phyloP scores from a whole-genome alignment of 2,797 vertebrate species.

The Dryobates pubescens region DNA sequence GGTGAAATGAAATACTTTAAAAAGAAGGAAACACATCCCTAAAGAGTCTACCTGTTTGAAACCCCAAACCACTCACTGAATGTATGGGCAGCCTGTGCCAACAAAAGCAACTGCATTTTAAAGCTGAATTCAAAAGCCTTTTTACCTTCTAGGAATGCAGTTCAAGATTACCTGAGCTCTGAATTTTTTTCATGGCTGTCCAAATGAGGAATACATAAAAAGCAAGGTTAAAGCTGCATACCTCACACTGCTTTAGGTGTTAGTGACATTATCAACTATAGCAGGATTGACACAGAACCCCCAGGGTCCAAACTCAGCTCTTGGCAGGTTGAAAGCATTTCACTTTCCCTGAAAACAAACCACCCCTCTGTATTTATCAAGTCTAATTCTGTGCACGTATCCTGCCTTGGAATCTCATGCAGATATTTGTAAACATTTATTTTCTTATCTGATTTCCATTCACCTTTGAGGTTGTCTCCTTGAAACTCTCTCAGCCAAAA shows the following conservation, averaged over 20 bases:
- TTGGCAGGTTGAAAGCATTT: conserved; percentile 40
- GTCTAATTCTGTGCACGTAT: background rate
- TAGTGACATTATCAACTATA: conserved; percentile 51
- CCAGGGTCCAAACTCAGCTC: background rate
- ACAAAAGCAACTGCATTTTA: background rate
- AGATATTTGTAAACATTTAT: conserved; percentile 23
- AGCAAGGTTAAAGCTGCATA: conserved; percentile 33
- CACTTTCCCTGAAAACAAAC: background rate
- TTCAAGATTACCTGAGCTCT: conserved; percentile 16
- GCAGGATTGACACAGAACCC: conserved; percentile 27
- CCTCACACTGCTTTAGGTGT: conserved; percentile 29
- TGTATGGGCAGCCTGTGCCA: background rate
- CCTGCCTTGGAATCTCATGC: background rate
- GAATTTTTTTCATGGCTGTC: conserved; percentile 23
- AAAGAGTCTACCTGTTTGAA: conserved; percentile 38
- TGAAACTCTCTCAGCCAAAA: conserved; percentile 12
- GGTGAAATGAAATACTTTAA: conserved; percentile 31
- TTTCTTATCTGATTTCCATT: conserved; percentile 39
- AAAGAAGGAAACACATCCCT: conserved; percentile 7
- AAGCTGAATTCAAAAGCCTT: conserved; percentile 26
- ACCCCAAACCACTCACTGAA: background rate
- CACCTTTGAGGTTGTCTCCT: conserved; percentile 10
- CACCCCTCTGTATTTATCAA: background rate
- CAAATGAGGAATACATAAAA: conserved; percentile 12
- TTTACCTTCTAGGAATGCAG: conserved; percentile 46